A percentile compares a stretch with the other conserved stretches of the same genome.
phyloP scores from a whole-genome alignment of 2,113 vertebrate species.

The Rhea americana region DNA sequence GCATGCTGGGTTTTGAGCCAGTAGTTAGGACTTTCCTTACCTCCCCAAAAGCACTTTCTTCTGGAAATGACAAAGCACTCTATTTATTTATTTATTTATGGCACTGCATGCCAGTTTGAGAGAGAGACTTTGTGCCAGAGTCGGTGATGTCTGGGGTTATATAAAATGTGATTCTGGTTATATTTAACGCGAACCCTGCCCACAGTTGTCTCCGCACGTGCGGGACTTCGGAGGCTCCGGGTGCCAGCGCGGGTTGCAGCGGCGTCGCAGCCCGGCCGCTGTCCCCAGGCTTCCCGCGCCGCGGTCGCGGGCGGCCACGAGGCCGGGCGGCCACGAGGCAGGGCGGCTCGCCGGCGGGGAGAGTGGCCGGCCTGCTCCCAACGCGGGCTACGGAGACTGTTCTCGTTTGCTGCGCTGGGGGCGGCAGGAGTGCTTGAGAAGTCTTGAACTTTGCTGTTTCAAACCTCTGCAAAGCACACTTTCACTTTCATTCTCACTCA shows the following conservation, averaged over 20 bases:
- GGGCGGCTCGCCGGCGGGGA: no score
- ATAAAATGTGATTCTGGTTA: no score
- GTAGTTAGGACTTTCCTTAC: background rate
- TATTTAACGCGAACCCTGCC: no score
- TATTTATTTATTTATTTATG: no score
- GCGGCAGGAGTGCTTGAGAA: background rate
- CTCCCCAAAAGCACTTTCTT: background rate
- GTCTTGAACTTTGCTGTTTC: background rate
- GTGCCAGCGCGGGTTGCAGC: no score
- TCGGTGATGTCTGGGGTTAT: fast-evolving
- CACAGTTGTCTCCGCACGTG: no score
- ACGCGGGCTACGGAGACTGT: fast-evolving
- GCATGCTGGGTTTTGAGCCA: background rate
- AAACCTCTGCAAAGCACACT: fast-evolving
- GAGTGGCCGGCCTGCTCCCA: fast-evolving
- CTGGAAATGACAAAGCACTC: fast-evolving
- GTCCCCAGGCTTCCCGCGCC: no score
- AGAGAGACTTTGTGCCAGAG: background rate
- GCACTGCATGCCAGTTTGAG: background rate
- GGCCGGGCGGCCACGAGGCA: no score
- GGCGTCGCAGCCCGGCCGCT: no score
- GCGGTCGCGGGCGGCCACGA: no score
- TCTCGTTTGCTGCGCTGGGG: background rate
- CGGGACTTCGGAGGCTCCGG: no score
- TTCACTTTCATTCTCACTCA: constrained; percentile 19